A percentile compares a stretch with the other conserved stretches of the same genome.
phyloP scores from a whole-genome alignment of 2,888 invertebrate genomes.

The Drosophila bunnanda region DNA sequence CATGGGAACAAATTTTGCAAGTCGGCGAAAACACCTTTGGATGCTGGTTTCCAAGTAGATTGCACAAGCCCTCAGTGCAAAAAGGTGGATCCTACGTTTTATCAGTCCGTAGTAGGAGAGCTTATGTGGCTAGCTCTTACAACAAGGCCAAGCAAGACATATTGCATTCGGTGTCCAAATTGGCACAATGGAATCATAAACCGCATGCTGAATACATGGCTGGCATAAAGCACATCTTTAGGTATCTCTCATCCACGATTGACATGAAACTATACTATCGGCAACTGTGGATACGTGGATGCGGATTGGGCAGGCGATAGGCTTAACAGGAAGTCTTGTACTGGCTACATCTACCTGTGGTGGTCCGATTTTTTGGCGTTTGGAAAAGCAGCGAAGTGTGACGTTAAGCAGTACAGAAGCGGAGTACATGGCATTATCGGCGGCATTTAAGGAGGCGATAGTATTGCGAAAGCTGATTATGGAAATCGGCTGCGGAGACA shows the following conservation, averaged over 20 bases:
- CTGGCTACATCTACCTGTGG: not conserved
- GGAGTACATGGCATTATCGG: not conserved
- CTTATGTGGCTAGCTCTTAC: too few relatives aligned
- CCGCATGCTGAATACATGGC: too few relatives aligned
- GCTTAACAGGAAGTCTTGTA: not conserved
- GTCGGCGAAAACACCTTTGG: not conserved
- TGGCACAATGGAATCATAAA: not conserved
- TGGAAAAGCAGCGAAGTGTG: conserved; percentile 1
- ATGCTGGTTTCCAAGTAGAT: not conserved
- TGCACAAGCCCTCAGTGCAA: not conserved
- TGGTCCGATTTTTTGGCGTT: not conserved
- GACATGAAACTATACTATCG: not conserved
- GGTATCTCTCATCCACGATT: not conserved
- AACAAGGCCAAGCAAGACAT: not conserved
- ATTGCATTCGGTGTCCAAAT: too few relatives aligned
- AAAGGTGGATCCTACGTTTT: too few relatives aligned
- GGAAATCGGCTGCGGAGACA: not conserved
- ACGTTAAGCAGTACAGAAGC: not conserved
- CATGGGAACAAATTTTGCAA: not conserved
- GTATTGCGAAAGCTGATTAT: not conserved
- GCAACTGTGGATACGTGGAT: not conserved
- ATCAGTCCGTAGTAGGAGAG: not conserved
- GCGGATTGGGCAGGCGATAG: not conserved
- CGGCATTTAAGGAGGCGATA: not conserved
- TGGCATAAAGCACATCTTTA: not conserved